These are phyloP conservation scores for Phaonia tiefii DNA, from an alignment of 2,888 invertebrate genomes.

Conservation along the genomic window DNA sequence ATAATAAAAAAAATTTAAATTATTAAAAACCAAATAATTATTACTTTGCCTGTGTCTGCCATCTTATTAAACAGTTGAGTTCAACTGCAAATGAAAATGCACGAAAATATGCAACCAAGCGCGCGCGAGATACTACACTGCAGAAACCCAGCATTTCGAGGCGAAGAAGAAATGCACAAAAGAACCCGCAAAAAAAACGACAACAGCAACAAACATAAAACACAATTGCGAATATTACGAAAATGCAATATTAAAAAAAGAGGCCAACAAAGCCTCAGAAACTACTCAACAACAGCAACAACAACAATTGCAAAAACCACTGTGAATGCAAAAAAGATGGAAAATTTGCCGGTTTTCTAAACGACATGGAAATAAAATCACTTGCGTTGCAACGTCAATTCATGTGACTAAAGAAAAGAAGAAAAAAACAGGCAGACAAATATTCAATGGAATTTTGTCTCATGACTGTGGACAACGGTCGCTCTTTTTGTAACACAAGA, in stretches of 20 bases:
- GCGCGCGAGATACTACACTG: neutral
- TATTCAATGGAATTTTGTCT: conserved; percentile 28
- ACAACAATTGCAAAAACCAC: conserved; percentile 18
- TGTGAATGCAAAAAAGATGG: conserved; percentile 8
- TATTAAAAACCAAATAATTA: conserved; percentile 9
- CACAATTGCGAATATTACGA: conserved; percentile 1
- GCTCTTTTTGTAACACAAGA: neutral
- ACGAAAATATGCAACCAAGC: conserved; percentile 62
- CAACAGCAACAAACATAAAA: too few relatives aligned
- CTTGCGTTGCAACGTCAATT: neutral
- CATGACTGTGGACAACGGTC: conserved; percentile 4
- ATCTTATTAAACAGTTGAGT: conserved; percentile 11
- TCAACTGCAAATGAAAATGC: conserved; percentile 31
- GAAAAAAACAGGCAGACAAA: neutral
- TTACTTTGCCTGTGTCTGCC: too few relatives aligned
- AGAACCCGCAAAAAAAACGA: too few relatives aligned
- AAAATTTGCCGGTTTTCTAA: conserved; percentile 29
- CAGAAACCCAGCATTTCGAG: neutral
- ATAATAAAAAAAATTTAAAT: conserved; percentile 15
- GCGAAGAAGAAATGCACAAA: conserved; percentile 38
- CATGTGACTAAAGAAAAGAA: neutral
- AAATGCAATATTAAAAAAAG: conserved; percentile 25
- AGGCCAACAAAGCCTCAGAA: conserved; percentile 26
- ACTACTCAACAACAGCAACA: neutral
- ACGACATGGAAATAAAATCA: neutral